Conservation (phyloP, 2,113 vertebrate species). For the Halcyon malimbica region DNA sequence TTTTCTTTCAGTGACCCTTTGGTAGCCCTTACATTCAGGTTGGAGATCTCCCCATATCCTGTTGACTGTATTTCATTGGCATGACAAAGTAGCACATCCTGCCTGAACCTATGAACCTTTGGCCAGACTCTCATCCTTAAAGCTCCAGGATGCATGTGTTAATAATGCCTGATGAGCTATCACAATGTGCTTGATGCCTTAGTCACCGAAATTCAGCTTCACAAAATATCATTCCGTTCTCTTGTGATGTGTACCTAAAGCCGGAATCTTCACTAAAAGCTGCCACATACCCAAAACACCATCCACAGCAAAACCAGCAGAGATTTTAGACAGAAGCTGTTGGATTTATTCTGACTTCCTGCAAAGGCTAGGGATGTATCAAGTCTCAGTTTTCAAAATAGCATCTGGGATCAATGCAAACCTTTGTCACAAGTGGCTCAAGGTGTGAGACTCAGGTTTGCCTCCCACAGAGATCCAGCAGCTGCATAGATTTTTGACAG, state of each 20-base stretch:
- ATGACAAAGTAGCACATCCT: slow-evolving; percentile 47
- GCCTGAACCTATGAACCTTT: slow-evolving; percentile 31
- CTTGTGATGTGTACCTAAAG: not conserved
- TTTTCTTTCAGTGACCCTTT: slow-evolving; percentile 29
- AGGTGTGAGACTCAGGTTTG: not conserved
- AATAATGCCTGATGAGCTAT: not conserved
- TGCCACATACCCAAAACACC: not conserved
- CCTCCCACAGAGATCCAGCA: not conserved
- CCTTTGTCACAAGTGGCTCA: not conserved
- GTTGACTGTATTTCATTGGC: slow-evolving; percentile 11
- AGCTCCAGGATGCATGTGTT: not conserved
- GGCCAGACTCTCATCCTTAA: not conserved
- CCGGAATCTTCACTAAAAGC: not conserved
- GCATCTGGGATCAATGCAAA: slow-evolving; percentile 17
- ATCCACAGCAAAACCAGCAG: not conserved
- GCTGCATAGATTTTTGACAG: not conserved
- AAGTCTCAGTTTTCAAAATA: not conserved
- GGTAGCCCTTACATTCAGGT: not conserved
- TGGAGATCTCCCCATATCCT: slow-evolving; percentile 43
- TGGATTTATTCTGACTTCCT: not conserved
- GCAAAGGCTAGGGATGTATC: not conserved
- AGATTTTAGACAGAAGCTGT: not conserved
- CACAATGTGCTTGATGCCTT: not conserved
- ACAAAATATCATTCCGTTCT: not conserved
- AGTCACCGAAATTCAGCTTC: not conserved